Evolutionary conservation across 2,797 vertebrate species (phyloP).

Genomic region (Oryzias sinensis): DNA sequence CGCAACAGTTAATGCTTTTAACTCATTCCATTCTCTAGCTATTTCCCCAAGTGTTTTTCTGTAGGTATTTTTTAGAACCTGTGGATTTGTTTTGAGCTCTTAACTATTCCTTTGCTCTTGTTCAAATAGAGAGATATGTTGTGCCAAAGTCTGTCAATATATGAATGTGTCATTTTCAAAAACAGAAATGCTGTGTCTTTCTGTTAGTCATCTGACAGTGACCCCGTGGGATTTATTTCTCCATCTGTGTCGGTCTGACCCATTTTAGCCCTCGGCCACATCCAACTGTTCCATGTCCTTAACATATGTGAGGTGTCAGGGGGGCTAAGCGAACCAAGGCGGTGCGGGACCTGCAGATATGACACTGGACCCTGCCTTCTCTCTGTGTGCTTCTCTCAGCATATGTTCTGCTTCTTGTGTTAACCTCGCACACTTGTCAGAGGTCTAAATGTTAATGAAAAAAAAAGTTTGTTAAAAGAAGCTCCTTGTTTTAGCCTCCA

Average conservation of each 20-base stretch:
- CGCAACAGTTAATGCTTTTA: too few relatives aligned
- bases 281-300: slow-evolving; percentile 82
- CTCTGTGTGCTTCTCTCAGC: slow-evolving; percentile 59
- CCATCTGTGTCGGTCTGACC: slow-evolving; percentile 84
- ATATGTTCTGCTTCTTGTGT: slow-evolving; percentile 47
- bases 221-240: slow-evolving; percentile 79
- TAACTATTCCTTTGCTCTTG: slow-evolving; percentile 15
- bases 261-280: slow-evolving; percentile 83
- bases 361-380: slow-evolving; percentile 69
- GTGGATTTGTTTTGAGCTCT: too few relatives aligned
- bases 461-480: too few relatives aligned
- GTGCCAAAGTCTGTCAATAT: slow-evolving; percentile 55
- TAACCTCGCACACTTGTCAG: neutral
- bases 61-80: too few relatives aligned
- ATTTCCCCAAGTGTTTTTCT: too few relatives aligned
- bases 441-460: too few relatives aligned
- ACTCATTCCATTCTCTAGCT: too few relatives aligned
- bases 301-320: slow-evolving; percentile 83
- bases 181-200: neutral
- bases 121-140: slow-evolving; percentile 46
- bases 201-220: slow-evolving; percentile 72
- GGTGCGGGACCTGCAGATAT: slow-evolving; percentile 68
- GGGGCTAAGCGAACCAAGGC: slow-evolving; percentile 74
- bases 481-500: too few relatives aligned
- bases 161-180: slow-evolving; percentile 33